phyloP scores from a whole-genome alignment of 2,113 vertebrate species.

The Lichenostomus cassidix region DNA sequence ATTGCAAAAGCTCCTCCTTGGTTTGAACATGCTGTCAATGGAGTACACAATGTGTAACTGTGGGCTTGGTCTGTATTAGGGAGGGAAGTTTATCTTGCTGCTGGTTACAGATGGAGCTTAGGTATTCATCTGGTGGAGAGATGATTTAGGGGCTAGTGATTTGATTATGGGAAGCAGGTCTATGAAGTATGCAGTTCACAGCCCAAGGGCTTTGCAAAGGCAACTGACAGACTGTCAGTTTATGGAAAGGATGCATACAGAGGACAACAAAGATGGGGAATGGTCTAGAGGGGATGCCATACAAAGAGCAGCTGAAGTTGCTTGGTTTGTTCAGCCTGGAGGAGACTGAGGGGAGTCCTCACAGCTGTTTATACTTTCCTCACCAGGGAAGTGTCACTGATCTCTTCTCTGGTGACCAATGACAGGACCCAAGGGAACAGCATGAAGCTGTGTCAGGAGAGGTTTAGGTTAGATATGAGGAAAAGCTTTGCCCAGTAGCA shows the following conservation, averaged over 20 bases:
- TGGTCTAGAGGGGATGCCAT: background rate
- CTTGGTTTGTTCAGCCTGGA: background rate
- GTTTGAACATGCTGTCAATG: background rate
- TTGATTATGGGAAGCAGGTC: background rate
- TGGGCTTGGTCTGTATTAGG: background rate
- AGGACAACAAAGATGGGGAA: rapidly evolving
- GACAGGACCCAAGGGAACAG: background rate
- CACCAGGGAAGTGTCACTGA: background rate
- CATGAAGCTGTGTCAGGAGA: background rate
- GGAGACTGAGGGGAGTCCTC: background rate
- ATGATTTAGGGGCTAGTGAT: background rate
- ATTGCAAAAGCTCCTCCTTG: background rate
- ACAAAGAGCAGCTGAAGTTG: background rate
- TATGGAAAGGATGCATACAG: background rate
- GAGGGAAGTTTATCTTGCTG: background rate
- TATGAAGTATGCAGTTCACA: background rate
- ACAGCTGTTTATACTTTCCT: background rate
- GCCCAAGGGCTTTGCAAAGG: background rate
- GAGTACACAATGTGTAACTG: rapidly evolving
- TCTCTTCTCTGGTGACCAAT: background rate
- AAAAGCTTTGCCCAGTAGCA: background rate
- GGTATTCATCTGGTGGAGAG: background rate
- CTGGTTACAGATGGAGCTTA: background rate
- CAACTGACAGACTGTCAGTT: background rate
- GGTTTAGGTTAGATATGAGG: background rate